Evolutionary conservation across 2,113 vertebrate genomes (phyloP).

Genomic region (Notechis scutatus): DNA sequence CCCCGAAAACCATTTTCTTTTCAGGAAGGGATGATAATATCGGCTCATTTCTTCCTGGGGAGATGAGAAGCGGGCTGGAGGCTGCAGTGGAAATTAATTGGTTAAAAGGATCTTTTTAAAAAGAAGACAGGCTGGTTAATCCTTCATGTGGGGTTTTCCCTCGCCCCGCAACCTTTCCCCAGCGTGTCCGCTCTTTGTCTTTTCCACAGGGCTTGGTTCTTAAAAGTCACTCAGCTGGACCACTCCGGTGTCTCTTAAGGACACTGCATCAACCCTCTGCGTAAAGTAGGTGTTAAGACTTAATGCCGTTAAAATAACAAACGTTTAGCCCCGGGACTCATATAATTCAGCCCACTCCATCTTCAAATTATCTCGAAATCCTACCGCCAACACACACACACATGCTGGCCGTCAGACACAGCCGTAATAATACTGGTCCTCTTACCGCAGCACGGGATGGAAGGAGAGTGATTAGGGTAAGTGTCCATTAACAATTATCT

Average conservation of each 20-base stretch:
- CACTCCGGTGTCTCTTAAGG: not conserved
- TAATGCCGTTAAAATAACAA: not conserved
- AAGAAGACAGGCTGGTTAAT: constrained; percentile 61
- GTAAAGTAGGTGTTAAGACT: not conserved
- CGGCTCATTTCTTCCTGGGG: constrained; percentile 75
- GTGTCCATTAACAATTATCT: not conserved
- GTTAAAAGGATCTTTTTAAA: constrained; percentile 40
- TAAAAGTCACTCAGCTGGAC: not conserved
- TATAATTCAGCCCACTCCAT: not conserved
- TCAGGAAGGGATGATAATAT: constrained; percentile 64
- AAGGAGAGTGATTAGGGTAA: not conserved
- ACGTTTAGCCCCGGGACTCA: not conserved
- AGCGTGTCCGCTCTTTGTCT: constrained; percentile 37
- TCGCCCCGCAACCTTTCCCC: not conserved
- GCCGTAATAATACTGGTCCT: not conserved
- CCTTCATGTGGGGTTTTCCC: not conserved
- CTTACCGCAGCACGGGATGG: not conserved
- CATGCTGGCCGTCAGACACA: not conserved
- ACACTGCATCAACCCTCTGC: not conserved
- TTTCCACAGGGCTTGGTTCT: constrained; percentile 28
- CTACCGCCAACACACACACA: too few relatives aligned
- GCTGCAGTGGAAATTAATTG: constrained; percentile 47
- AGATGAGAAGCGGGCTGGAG: constrained; percentile 45
- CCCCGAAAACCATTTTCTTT: constrained; percentile 69
- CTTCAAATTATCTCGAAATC: not conserved